These are phyloP conservation scores for Augochlora pura DNA, from an alignment of 1,140 invertebrate genomes.

Conservation along the genomic window DNA sequence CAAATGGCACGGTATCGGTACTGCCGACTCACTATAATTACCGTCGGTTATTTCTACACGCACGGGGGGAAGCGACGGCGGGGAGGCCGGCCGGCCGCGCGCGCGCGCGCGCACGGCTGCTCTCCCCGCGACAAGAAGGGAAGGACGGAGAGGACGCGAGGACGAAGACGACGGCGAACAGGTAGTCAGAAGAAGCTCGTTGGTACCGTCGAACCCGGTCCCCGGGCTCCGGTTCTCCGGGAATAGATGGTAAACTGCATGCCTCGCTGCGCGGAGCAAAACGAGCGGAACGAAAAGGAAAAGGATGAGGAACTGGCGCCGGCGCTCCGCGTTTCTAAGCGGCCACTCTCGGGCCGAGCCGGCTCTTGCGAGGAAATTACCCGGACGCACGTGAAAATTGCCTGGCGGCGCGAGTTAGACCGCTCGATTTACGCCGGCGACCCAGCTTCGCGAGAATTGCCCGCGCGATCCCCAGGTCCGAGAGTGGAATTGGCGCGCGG, in stretches of 20 bases:
- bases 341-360: constrained; percentile 32
- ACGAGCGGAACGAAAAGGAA: constrained; percentile 55
- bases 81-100: too few relatives aligned
- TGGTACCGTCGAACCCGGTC: constrained; percentile 22
- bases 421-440: constrained; percentile 40
- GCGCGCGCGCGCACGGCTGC: too few relatives aligned
- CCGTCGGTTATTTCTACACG: constrained; percentile 49
- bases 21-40: constrained; percentile 43
- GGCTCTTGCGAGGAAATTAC: constrained; percentile 59
- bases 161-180: neutral
- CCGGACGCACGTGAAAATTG: constrained; percentile 67
- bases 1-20: constrained; percentile 38
- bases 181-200: constrained; percentile 47
- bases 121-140: too few relatives aligned
- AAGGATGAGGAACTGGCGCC: constrained; percentile 62
- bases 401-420: constrained; percentile 39
- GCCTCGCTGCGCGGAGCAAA: constrained; percentile 45
- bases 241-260: constrained; percentile 49
- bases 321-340: constrained; percentile 65
- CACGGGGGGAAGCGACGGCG: neutral
- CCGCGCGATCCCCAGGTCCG: constrained; percentile 42
- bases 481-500: constrained; percentile 34
- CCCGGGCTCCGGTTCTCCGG: constrained; percentile 28
- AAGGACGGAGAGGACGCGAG: too few relatives aligned
- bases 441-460: constrained; percentile 30